Evolutionary conservation across 2,797 vertebrate species (phyloP), one percentile per base, ranked within the genome.

Genomic region (Babyrousa celebensis): DNA sequence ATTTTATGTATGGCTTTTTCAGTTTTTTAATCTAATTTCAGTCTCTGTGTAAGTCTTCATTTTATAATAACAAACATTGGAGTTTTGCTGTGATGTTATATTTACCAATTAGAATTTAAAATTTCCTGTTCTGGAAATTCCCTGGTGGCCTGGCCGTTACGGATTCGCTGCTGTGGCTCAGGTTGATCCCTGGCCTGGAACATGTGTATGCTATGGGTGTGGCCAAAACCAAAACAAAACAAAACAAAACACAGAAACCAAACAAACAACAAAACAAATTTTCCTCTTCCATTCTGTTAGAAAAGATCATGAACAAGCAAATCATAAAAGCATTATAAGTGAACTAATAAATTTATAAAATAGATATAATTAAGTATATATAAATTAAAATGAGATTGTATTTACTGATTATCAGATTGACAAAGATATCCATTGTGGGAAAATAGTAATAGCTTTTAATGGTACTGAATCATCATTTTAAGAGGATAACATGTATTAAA

Each of bases 21-120:
- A 90, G 10, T 91, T 89, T 96, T 70, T 95, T 48, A 40, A 40
- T 92, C 82, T 82, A n/a, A 82, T 71, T 91, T 96, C 18, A 86
- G 12, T 95, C 20, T 90, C 6, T 88, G 52, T 27, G 0, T 70
- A 29, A 89, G 32, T 79, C 32, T 79, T 95, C 17, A 7, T 87
- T 94, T 88, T 54, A 36, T 95, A 32, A 10, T 72, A 86, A 75
- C 21, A 65, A 65, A 82, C 29, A 93, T 36, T 91, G 70, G 43
- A 23, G 27, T 65, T 97, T 95, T 85, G 72, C 54, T 82, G 7
- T 92, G 25, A 17, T 86, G 3, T 62, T 77, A 72, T 96, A 87
- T 74, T 89, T 96, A 88, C 48, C 72, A 95, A 60, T 70, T 87
- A 89, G 74, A 85, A 89, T 71, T 85, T 82, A 83, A 79, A 72